A percentile compares a stretch with the other conserved stretches of the same genome.
Conservation (phyloP, 2,113 vertebrate genomes). For the Ictalurus furcatus region DNA sequence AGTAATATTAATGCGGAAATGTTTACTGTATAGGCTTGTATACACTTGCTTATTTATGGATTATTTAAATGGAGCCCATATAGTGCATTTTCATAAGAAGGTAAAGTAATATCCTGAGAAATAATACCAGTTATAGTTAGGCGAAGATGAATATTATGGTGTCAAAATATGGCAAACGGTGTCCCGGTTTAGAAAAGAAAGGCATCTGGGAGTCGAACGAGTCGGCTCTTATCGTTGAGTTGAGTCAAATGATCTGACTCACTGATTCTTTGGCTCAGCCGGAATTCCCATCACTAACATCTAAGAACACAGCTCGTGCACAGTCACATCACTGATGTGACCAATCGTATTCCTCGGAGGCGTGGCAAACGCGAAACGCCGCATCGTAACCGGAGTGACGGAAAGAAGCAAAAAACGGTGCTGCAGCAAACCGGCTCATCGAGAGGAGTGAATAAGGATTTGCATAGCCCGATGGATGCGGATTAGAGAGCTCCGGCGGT, state of each 20-base stretch:
- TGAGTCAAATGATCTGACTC: not conserved
- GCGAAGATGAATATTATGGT: not conserved
- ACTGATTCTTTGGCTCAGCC: not conserved
- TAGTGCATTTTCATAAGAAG: no score
- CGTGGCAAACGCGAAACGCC: conserved; percentile 53
- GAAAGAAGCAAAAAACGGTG: not conserved
- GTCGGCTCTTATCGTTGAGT: not conserved
- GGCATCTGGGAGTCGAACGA: not conserved
- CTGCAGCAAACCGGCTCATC: conserved; percentile 39
- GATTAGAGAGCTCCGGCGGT: conserved; percentile 40
- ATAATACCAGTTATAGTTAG: not conserved
- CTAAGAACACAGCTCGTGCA: not conserved
- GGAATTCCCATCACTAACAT: not conserved
- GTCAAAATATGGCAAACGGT: not conserved
- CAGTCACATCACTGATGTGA: conserved; percentile 14
- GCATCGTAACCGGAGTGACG: conserved; percentile 15
- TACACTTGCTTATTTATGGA: not conserved
- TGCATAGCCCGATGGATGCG: conserved; percentile 58
- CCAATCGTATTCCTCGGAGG: conserved; percentile 60
- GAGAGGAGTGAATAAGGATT: conserved; percentile 54
- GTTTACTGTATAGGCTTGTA: not conserved
- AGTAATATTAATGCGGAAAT: no score
- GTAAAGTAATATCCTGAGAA: no score
- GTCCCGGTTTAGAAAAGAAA: not conserved
- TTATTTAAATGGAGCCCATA: not conserved